Conservation (phyloP, 2,113 vertebrate genomes). For the Megaleporinus macrocephalus region DNA sequence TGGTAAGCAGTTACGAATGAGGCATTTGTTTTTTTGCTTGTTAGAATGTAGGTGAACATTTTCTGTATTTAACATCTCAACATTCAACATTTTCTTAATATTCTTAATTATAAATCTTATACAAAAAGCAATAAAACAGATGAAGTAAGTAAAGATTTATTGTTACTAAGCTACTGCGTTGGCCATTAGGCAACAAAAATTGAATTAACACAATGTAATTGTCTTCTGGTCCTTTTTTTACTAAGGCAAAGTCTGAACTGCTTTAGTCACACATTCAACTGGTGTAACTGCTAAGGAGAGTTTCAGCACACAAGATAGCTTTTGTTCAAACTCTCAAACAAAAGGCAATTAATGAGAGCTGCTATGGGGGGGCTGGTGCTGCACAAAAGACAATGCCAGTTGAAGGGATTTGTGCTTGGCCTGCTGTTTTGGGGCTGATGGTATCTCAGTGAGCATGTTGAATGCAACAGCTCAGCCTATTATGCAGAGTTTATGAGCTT, state of each 20-base stretch:
- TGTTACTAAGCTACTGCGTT: no score
- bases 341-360: slow-evolving; percentile 58
- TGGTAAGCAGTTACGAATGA: background rate
- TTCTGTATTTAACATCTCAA: no score
- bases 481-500: slow-evolving; percentile 63
- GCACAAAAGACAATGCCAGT: slow-evolving; percentile 62
- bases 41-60: no score
- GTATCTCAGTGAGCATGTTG: slow-evolving; percentile 65
- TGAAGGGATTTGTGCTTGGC: slow-evolving; percentile 54
- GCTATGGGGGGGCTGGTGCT: slow-evolving; percentile 53
- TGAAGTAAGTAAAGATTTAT: no score
- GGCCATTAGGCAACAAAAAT: no score
- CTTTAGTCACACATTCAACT: slow-evolving; percentile 10
- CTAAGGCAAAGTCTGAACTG: no score
- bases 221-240: background rate
- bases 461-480: slow-evolving; percentile 57
- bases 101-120: no score
- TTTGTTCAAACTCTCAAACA: slow-evolving; percentile 67
- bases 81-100: no score
- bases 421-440: slow-evolving; percentile 65
- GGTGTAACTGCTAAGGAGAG: slow-evolving; percentile 22
- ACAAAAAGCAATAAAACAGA: no score
- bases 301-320: slow-evolving; percentile 57
- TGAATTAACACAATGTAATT: no score
- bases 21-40: background rate